Percentiles rank a stretch among this genome's conserved stretches.
These are phyloP conservation scores for Phrynocephalus guinanensis DNA, from an alignment of 2,797 vertebrate genomes.

Conservation along the genomic window DNA sequence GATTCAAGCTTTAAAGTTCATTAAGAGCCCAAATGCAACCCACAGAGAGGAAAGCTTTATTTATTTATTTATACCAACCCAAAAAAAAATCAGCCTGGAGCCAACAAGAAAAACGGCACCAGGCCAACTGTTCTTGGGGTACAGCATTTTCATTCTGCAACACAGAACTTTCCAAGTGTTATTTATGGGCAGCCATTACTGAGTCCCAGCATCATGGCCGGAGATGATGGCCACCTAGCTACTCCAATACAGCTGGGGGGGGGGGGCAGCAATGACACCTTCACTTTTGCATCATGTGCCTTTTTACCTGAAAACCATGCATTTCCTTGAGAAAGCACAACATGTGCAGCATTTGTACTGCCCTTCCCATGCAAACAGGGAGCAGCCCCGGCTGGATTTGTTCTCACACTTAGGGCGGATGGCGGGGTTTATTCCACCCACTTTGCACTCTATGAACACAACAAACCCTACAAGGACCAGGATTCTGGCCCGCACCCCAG, in stretches of 20 bases:
- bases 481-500: background rate
- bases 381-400: too few species aligned
- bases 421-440: too few species aligned
- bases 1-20: background rate
- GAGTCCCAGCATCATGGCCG: too few species aligned
- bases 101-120: background rate
- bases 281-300: background rate
- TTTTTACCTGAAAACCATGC: background rate
- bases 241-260: background rate
- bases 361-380: background rate
- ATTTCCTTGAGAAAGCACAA: accelerated
- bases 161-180: too few species aligned
- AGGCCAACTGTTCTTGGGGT: background rate
- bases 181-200: too few species aligned
- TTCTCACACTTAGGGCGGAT: background rate
- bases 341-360: too few species aligned
- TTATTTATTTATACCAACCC: too few species aligned
- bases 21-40: background rate
- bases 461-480: background rate
- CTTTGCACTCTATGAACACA: too few species aligned
- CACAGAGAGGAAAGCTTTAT: background rate
- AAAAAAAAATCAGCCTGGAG: background rate
- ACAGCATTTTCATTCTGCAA: too few species aligned
- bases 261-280: too few species aligned
- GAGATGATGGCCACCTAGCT: too few species aligned